Percentiles rank a stretch among this genome's conserved stretches.
These are phyloP conservation scores for Campoplex nolae DNA, from an alignment of 2,888 invertebrate species.

Conservation along the genomic window DNA sequence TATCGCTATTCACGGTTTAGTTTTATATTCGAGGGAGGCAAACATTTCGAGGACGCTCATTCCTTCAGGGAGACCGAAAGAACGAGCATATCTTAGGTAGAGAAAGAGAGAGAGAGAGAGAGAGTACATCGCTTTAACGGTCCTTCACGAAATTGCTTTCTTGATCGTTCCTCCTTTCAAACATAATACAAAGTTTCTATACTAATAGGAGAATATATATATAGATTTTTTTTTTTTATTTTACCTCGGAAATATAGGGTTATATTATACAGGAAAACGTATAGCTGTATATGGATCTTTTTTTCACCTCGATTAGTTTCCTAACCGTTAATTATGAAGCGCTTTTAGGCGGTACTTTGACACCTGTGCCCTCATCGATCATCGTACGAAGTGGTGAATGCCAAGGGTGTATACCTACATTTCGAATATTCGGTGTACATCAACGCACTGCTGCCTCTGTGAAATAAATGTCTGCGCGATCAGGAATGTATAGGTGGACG, in stretches of 20 bases:
- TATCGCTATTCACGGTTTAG: constrained; percentile 60
- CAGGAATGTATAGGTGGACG: constrained; percentile 29
- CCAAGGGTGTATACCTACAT: constrained; percentile 65
- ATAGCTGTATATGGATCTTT: not conserved
- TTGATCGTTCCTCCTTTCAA: constrained; percentile 52
- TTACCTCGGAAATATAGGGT: constrained; percentile 30
- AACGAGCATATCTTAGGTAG: constrained; percentile 4
- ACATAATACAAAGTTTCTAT: constrained; percentile 41
- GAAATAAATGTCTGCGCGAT: constrained; percentile 29
- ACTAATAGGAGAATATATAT: constrained; percentile 49
- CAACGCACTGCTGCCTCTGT: constrained; percentile 24
- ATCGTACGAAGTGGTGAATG: constrained; percentile 72
- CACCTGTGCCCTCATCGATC: constrained; percentile 80
- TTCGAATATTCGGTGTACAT: constrained; percentile 29
- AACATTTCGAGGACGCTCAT: constrained; percentile 51
- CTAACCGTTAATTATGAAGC: constrained; percentile 68
- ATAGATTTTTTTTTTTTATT: constrained; percentile 27
- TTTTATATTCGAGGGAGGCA: constrained; percentile 54
- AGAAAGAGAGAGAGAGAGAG: constrained; percentile 23
- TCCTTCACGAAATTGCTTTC: constrained; percentile 65
- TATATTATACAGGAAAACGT: constrained; percentile 1
- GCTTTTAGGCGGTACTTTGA: constrained; percentile 78
- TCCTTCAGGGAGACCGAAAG: constrained; percentile 34
- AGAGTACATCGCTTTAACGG: constrained; percentile 50
- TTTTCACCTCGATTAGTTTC: constrained; percentile 64